phyloP scores from a whole-genome alignment of 2,888 invertebrate genomes.

The Pammene aurita region DNA sequence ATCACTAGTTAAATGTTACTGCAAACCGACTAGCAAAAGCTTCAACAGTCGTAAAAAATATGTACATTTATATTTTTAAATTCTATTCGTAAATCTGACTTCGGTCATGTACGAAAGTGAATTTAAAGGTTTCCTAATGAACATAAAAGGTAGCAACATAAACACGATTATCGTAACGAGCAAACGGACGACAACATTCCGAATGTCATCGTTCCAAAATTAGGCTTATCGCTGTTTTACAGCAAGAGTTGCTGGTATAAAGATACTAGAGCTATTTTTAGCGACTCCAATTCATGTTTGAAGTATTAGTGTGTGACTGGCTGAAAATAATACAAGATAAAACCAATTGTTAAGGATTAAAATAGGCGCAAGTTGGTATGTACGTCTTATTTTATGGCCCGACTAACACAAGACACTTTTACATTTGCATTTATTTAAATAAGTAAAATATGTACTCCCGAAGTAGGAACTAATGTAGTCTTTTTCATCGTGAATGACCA shows the following conservation, averaged over 20 bases:
- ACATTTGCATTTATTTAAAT: no score
- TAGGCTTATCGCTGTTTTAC: slow-evolving; percentile 10
- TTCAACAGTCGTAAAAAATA: not conserved
- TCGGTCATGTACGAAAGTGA: not conserved
- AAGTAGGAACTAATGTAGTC: no score
- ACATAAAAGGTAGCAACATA: not conserved
- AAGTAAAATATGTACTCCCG: no score
- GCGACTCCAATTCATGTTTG: slow-evolving; percentile 8
- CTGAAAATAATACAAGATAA: not conserved
- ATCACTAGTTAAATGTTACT: no score
- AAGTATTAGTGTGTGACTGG: not conserved
- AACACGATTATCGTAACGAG: slow-evolving; percentile 11
- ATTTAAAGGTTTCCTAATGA: not conserved
- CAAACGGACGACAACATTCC: slow-evolving; percentile 2
- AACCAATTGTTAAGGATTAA: not conserved
- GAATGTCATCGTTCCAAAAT: slow-evolving; percentile 20
- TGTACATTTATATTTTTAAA: no score
- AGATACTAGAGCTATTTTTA: slow-evolving; percentile 19
- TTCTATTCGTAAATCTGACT: no score
- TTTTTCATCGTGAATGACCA: no score
- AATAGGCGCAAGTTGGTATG: no score
- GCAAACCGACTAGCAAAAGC: no score
- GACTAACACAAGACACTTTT: no score
- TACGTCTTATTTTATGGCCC: no score
- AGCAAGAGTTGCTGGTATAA: slow-evolving; percentile 6